Evolutionary conservation across 2,888 invertebrate species (phyloP).

Genomic region (Leptopilina drosophilae): DNA sequence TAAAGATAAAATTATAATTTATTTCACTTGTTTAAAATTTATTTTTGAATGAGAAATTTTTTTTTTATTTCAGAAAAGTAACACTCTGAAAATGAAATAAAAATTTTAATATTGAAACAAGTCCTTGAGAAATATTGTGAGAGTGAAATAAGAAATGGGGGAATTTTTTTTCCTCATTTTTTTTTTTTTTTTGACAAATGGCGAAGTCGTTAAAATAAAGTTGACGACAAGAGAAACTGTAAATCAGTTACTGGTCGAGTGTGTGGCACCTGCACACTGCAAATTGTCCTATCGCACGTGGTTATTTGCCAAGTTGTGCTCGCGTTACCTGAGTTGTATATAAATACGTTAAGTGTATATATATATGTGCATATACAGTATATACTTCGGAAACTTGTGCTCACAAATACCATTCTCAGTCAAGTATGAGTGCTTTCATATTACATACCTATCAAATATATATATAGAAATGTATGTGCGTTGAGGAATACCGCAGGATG

Average conservation of each 20-base stretch:
- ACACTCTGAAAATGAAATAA: too few relatives aligned
- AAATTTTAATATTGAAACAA: too few relatives aligned
- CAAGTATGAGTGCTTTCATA: too few relatives aligned
- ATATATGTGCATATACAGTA: background rate
- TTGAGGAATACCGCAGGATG: conserved; percentile 53
- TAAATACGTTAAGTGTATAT: background rate
- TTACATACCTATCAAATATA: background rate
- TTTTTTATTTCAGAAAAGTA: too few relatives aligned
- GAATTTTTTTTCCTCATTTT: background rate
- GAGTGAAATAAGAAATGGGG: too few relatives aligned
- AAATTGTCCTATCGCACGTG: conserved; percentile 13
- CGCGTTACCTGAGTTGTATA: background rate
- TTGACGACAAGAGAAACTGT: background rate
- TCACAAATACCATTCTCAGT: background rate
- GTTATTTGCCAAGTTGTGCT: conserved; percentile 14
- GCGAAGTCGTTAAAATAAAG: background rate
- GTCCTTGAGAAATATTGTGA: too few relatives aligned
- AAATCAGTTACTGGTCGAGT: background rate
- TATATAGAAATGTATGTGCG: conserved; percentile 38
- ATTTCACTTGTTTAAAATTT: too few relatives aligned
- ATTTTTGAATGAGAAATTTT: too few relatives aligned
- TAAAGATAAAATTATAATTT: too few relatives aligned
- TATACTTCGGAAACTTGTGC: background rate
- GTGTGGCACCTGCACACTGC: background rate
- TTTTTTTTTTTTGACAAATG: background rate